Percentiles rank a stretch among this genome's conserved stretches.
phyloP scores from a whole-genome alignment of 1,140 invertebrate genomes.

The Zaprionus davidi region DNA sequence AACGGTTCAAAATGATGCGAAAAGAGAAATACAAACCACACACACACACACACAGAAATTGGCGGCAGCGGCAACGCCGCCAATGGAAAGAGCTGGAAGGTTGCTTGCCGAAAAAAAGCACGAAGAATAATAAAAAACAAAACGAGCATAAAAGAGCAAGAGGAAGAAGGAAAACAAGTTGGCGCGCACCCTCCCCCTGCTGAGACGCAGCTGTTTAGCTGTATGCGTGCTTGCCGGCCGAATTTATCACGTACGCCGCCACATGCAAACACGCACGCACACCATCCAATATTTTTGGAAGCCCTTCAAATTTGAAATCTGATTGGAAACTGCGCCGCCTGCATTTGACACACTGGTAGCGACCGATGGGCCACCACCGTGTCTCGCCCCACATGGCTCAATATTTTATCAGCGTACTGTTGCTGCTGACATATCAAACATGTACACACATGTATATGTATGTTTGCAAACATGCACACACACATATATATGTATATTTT shows the following conservation, averaged over 20 bases:
- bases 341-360: constrained; percentile 16
- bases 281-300: constrained; percentile 6
- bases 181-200: constrained; percentile 35
- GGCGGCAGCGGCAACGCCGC: constrained; percentile 25
- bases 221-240: constrained; percentile 65
- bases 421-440: not conserved
- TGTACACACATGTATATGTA: not conserved
- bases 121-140: constrained; percentile 28
- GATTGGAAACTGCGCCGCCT: constrained; percentile 34
- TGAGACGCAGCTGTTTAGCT: constrained; percentile 35
- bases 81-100: constrained; percentile 35
- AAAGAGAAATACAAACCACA: not conserved
- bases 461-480: not conserved
- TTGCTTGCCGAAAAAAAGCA: constrained; percentile 31
- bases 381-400: not conserved
- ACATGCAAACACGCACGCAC: constrained; percentile 33
- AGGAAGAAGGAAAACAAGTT: constrained; percentile 52
- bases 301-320: constrained; percentile 38
- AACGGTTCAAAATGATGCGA: constrained; percentile 16
- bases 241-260: constrained; percentile 72
- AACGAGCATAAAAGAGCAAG: constrained; percentile 28
- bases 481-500: constrained; percentile 3
- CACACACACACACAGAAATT: constrained; percentile 11
- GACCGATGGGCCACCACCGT: not conserved
- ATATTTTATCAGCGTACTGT: constrained; percentile 14